These are phyloP conservation scores for Strigops habroptila DNA, from an alignment of 2,113 vertebrate species.

Conservation along the genomic window DNA sequence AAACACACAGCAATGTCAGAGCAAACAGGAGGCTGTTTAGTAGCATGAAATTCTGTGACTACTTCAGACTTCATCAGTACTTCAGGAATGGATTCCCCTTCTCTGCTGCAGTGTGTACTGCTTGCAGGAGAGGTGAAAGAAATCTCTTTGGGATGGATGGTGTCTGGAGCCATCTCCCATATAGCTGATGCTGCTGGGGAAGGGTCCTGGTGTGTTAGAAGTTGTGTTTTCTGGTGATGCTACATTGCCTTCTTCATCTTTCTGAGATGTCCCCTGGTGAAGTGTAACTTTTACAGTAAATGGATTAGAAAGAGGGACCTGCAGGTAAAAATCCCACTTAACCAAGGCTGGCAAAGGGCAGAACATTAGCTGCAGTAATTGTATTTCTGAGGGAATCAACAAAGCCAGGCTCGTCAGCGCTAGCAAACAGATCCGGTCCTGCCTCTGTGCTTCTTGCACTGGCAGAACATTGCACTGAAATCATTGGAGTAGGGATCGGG, in stretches of 20 bases:
- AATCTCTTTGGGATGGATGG: background rate
- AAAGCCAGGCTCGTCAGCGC: background rate
- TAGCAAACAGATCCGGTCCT: conserved; percentile 23
- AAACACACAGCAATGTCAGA: background rate
- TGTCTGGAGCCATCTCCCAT: background rate
- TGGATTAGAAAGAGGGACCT: background rate
- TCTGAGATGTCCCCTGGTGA: background rate
- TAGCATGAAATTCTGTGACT: background rate
- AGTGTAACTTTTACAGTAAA: background rate
- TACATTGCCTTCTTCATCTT: fast-evolving
- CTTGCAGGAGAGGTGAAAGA: background rate
- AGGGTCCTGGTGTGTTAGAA: background rate
- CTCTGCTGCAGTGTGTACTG: background rate
- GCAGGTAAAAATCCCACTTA: background rate
- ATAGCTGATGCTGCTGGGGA: background rate
- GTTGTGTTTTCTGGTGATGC: background rate
- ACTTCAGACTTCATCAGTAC: background rate
- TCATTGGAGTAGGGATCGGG: conserved; percentile 33
- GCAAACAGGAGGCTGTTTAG: background rate
- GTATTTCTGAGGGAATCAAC: background rate
- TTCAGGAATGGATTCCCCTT: background rate
- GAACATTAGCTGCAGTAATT: background rate
- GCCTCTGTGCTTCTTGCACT: background rate
- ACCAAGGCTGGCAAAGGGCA: background rate
- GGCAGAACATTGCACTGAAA: conserved; percentile 32